Evolutionary conservation across 2,888 invertebrate genomes (phyloP).

Genomic region (Dusona sp.): DNA sequence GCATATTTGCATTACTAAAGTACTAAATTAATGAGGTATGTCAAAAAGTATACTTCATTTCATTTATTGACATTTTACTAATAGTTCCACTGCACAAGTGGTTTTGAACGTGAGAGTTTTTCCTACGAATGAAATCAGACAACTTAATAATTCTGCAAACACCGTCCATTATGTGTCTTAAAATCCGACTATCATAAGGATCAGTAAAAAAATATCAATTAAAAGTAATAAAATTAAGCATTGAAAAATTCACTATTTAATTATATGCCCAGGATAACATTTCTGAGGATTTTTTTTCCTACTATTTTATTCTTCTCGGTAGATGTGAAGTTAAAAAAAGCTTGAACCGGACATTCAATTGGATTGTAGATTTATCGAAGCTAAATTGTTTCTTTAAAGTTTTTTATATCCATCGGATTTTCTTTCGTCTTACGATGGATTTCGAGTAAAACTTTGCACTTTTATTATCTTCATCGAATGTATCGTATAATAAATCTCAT

Average conservation of each 20-base stretch:
- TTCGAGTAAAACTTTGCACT: constrained; percentile 12
- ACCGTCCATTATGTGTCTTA: background rate
- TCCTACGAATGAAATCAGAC: no score
- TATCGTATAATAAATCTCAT: constrained; percentile 5
- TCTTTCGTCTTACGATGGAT: background rate
- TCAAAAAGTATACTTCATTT: background rate
- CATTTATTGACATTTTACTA: background rate
- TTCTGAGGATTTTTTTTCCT: background rate
- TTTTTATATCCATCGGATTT: constrained; percentile 20
- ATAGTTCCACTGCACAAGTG: background rate
- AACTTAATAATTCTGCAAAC: no score
- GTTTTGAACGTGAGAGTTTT: background rate
- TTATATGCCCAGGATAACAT: background rate
- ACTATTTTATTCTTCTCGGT: background rate
- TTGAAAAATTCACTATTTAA: background rate
- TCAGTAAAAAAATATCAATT: background rate
- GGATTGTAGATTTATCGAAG: constrained; percentile 3
- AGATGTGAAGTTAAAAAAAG: background rate
- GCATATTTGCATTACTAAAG: no score
- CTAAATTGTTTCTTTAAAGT: constrained; percentile 17
- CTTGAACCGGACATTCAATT: background rate
- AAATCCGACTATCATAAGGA: background rate
- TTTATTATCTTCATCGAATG: background rate
- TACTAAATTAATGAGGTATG: no score
- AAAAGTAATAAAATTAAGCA: background rate